These are phyloP conservation scores for Bombus terrestris DNA, from an alignment of 1,140 invertebrate species.

Conservation along the genomic window DNA sequence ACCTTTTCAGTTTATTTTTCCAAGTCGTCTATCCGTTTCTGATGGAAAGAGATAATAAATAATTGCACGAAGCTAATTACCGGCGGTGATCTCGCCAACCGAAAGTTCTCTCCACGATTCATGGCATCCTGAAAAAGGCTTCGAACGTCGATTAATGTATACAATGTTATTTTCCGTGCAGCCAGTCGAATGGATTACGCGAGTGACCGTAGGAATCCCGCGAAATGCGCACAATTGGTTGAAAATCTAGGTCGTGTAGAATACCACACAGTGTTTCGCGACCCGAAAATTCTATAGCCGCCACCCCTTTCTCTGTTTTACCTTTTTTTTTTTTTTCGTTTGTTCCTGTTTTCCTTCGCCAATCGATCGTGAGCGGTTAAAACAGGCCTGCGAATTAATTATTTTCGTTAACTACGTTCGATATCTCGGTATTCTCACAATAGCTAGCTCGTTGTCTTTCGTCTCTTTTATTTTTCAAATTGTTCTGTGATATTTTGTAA, in stretches of 20 bases:
- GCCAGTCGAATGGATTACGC: conserved; percentile 61
- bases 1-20: too few species aligned
- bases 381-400: too few species aligned
- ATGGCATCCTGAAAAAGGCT: conserved; percentile 27
- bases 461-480: too few species aligned
- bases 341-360: neutral
- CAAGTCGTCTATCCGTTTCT: too few species aligned
- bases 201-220: conserved; percentile 55
- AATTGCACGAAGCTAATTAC: neutral
- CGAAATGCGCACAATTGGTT: conserved; percentile 58
- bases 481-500: too few species aligned
- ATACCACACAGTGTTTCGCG: conserved; percentile 39
- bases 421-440: too few species aligned
- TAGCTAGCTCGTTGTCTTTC: too few species aligned
- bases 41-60: neutral
- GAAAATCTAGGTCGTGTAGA: conserved; percentile 58
- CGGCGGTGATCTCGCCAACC: neutral
- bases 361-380: too few species aligned
- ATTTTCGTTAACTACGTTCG: too few species aligned
- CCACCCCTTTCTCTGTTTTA: neutral
- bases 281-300: conserved; percentile 46
- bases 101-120: neutral
- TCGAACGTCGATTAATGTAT: conserved; percentile 60
- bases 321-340: neutral
- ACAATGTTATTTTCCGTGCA: conserved; percentile 46